Base-by-base conservation (phyloP, 2,797 vertebrate genomes). In the Craterocephalus amniculus region DNA sequence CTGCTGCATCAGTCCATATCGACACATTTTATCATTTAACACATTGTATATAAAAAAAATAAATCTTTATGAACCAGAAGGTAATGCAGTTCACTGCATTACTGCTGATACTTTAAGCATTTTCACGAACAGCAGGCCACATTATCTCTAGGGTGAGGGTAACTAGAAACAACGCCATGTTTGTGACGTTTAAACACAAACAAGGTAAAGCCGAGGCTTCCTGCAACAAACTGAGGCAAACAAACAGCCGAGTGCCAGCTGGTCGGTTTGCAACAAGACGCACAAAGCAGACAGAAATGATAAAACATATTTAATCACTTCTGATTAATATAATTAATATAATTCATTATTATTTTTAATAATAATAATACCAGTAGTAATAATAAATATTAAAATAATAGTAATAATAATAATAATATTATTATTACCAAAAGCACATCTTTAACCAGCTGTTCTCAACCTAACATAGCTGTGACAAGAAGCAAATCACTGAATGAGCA, bases 241-340 rank as follows among this genome's bases (percentile, higher is more conserved):
- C n/a, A n/a, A n/a, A n/a, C n/a, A n/a, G n/a, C 45, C 3, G 5
- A 56, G 34, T 20, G 57, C 69, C 80, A 78, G 75, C 67, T 81
- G 60, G 48, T 40, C n/a, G 11, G 43, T 56, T 76, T 70, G 78
- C 78, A 66, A 49, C 45, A 18, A 43, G 31, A 24, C 49, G n/a
- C 29, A 9, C 43, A 45, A 34, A 34, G 67, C 58, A 67, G 64
- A 74, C 49, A 77, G 75, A 79, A 35, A 10, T 24, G 32, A 34
- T 74, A 62, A n/a, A n/a, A 66, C 62, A 65, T 64, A 38, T 55
- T 80, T 64, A 57, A 65, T 72, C 48, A 52, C 58, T 60, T 49
- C 55, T 62, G 56, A 66, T 34, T 8, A 34, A 31, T 31, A 31
- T 64, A 66, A 66, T 71, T 72, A n/a, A n/a, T n/a, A n/a, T n/a